Evolutionary conservation across 2,888 invertebrate genomes (phyloP).

Genomic region (Cheilosia urbana): DNA sequence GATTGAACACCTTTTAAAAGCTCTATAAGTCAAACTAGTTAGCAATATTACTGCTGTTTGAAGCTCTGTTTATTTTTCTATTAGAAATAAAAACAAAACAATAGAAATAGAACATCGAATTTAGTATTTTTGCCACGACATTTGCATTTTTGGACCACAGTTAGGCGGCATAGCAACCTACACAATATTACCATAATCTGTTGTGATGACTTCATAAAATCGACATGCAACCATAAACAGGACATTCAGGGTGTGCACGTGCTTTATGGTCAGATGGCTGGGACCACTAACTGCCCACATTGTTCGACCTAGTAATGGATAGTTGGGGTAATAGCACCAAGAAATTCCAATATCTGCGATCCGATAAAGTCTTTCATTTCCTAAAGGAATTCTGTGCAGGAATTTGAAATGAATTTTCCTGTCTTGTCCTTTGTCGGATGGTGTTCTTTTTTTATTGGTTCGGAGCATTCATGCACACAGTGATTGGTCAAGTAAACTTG

Average conservation of each 20-base stretch:
- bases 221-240: slow-evolving; percentile 53
- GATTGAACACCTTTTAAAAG: too few relatives aligned
- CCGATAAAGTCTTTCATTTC: slow-evolving; percentile 27
- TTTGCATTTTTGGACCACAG: too few relatives aligned
- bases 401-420: slow-evolving; percentile 54
- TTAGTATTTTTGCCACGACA: too few relatives aligned
- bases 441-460: slow-evolving; percentile 53
- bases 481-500: slow-evolving; percentile 56
- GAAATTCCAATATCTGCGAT: slow-evolving; percentile 10
- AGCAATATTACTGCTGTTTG: too few relatives aligned
- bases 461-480: slow-evolving; percentile 47
- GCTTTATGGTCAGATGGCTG: slow-evolving; percentile 43
- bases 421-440: slow-evolving; percentile 35
- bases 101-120: too few relatives aligned
- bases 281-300: background rate
- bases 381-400: slow-evolving; percentile 53
- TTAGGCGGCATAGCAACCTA: background rate
- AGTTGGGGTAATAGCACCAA: background rate
- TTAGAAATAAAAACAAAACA: too few relatives aligned
- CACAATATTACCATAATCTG: slow-evolving; percentile 34
- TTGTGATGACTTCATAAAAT: slow-evolving; percentile 52
- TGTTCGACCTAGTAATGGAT: slow-evolving; percentile 4
- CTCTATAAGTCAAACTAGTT: too few relatives aligned
- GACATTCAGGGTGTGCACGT: slow-evolving; percentile 48
- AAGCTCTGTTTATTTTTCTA: too few relatives aligned